Evolutionary conservation across 2,113 vertebrate genomes (phyloP).

Genomic region (Ophiodon elongatus): DNA sequence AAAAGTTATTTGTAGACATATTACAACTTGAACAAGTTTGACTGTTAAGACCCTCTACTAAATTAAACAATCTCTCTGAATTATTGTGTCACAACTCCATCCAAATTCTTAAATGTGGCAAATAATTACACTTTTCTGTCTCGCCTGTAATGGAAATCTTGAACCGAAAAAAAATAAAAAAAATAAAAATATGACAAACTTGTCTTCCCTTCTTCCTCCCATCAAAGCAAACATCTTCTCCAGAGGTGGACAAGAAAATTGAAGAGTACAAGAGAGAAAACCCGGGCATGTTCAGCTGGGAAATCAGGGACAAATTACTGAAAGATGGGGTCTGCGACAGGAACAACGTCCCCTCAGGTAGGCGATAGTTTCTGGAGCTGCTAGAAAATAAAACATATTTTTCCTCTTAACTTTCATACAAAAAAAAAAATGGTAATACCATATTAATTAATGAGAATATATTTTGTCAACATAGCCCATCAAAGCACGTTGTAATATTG

Average conservation of each 20-base stretch:
- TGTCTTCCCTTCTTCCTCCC: neutral
- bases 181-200: neutral
- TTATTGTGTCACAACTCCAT: neutral
- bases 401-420: neutral
- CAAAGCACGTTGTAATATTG: neutral
- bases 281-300: constrained; percentile 99
- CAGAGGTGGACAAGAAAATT: constrained; percentile 97
- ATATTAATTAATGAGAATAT: neutral
- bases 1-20: neutral
- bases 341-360: constrained; percentile 97
- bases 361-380: neutral
- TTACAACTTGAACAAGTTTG: neutral
- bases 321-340: constrained; percentile 97
- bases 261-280: constrained; percentile 97
- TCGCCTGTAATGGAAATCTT: neutral
- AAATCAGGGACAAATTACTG: constrained; percentile 96
- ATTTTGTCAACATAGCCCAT: neutral
- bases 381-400: neutral
- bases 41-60: neutral
- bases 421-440: neutral
- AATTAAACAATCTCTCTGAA: neutral
- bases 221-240: constrained; percentile 92
- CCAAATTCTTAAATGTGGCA: neutral
- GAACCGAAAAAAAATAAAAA: neutral
- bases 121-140: neutral